Evolutionary conservation across 2,797 vertebrate genomes (phyloP).

Genomic region (Acipenser ruthenus): DNA sequence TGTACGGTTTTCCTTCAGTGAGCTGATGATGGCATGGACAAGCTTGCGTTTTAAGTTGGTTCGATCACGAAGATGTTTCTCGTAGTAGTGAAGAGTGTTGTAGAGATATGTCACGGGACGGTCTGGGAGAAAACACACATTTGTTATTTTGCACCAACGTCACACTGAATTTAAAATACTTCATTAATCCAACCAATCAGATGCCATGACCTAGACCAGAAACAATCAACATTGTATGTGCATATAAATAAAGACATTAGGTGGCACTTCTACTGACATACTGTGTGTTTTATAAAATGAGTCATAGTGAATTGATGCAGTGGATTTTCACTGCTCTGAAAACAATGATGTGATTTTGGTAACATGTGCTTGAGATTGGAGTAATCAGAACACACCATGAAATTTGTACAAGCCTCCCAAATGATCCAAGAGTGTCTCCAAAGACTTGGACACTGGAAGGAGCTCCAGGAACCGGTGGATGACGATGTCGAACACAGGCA

Average conservation of each 20-base stretch:
- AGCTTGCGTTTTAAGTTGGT: slow-evolving; percentile 91
- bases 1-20: slow-evolving; percentile 90
- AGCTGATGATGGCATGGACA: slow-evolving; percentile 94
- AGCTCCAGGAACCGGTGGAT: slow-evolving; percentile 97
- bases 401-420: slow-evolving; percentile 96
- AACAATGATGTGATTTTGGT: not conserved
- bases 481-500: slow-evolving; percentile 96
- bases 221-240: not conserved
- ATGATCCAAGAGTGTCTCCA: slow-evolving; percentile 93
- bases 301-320: not conserved
- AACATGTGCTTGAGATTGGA: not conserved
- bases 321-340: no score
- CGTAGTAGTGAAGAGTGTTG: slow-evolving; percentile 97
- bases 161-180: no score
- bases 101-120: slow-evolving; percentile 97
- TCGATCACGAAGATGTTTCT: slow-evolving; percentile 85
- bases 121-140: slow-evolving; percentile 55
- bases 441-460: slow-evolving; percentile 90
- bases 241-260: not conserved
- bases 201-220: no score
- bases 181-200: not conserved
- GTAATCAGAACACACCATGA: slow-evolving; percentile 67
- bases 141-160: no score
- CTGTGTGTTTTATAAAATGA: no score
- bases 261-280: no score